These are phyloP conservation scores for Phyllostomus discolor DNA, from an alignment of 2,113 vertebrate species.

Conservation along the genomic window DNA sequence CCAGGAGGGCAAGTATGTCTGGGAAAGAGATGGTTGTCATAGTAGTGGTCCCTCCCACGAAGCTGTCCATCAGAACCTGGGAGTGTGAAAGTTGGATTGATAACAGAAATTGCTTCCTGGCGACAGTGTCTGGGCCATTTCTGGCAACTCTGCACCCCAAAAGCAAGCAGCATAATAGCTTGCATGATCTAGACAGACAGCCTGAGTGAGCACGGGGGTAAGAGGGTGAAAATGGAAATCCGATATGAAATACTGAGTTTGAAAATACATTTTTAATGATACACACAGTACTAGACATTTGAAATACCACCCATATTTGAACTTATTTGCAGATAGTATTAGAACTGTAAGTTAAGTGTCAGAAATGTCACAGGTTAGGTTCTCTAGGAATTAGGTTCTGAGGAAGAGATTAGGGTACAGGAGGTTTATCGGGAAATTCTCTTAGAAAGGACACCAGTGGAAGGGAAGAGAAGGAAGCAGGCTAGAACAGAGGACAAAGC, in stretches of 20 bases:
- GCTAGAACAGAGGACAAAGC: neutral
- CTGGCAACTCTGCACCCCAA: neutral
- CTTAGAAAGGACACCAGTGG: neutral
- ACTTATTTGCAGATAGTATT: neutral
- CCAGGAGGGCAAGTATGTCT: neutral
- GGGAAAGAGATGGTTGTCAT: neutral
- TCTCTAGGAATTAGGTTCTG: neutral
- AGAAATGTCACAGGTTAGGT: neutral
- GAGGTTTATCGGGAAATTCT: neutral
- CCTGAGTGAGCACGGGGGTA: neutral
- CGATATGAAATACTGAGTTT: neutral
- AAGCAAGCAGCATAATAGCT: neutral
- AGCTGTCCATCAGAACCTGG: neutral
- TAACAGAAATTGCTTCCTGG: neutral
- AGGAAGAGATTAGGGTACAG: neutral
- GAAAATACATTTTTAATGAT: neutral
- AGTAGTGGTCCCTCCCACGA: too few relatives aligned
- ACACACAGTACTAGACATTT: neutral
- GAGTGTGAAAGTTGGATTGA: neutral
- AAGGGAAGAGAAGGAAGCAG: neutral
- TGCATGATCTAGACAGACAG: neutral
- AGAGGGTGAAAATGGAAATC: neutral
- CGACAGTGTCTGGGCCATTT: neutral
- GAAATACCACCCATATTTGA: neutral
- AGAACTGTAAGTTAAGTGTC: neutral